Evolutionary conservation across 2,797 vertebrate species (phyloP).

Genomic region (Sebastes nivosus): DNA sequence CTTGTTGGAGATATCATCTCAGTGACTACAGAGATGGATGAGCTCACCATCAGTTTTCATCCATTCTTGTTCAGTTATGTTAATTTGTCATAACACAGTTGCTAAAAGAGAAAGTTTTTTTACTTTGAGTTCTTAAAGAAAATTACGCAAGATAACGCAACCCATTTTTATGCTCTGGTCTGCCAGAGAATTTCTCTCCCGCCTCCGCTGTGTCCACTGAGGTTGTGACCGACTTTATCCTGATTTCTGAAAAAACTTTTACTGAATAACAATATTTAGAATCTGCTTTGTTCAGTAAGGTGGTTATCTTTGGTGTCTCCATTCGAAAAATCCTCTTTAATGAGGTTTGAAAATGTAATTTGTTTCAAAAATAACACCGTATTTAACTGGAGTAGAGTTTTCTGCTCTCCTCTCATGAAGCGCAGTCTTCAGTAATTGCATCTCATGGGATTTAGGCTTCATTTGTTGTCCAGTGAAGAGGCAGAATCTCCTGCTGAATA

Average conservation of each 20-base stretch:
- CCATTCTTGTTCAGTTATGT: background rate
- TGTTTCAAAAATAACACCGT: conserved; percentile 14
- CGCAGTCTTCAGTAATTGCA: conserved; percentile 65
- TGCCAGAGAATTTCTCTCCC: background rate
- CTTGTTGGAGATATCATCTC: background rate
- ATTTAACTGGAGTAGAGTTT: conserved; percentile 44
- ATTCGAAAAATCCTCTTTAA: conserved; percentile 55
- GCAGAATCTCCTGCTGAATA: conserved; percentile 41
- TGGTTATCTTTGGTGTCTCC: conserved; percentile 25
- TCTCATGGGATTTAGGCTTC: conserved; percentile 63
- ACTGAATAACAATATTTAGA: background rate
- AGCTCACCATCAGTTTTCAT: background rate
- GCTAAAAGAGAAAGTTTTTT: background rate
- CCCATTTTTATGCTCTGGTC: too few species aligned
- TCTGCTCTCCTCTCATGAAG: conserved; percentile 46
- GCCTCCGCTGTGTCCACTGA: background rate
- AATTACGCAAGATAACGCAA: background rate
- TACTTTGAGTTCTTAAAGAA: background rate
- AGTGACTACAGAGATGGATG: background rate
- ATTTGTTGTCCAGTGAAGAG: conserved; percentile 66
- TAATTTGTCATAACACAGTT: background rate
- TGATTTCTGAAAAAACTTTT: background rate
- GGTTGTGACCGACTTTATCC: background rate
- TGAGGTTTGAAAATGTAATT: conserved; percentile 42
- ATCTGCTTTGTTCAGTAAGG: conserved; percentile 8